Percentiles rank a stretch among this genome's conserved stretches.
phyloP scores from a whole-genome alignment of 2,113 vertebrate species.

The Barbus barbus region DNA sequence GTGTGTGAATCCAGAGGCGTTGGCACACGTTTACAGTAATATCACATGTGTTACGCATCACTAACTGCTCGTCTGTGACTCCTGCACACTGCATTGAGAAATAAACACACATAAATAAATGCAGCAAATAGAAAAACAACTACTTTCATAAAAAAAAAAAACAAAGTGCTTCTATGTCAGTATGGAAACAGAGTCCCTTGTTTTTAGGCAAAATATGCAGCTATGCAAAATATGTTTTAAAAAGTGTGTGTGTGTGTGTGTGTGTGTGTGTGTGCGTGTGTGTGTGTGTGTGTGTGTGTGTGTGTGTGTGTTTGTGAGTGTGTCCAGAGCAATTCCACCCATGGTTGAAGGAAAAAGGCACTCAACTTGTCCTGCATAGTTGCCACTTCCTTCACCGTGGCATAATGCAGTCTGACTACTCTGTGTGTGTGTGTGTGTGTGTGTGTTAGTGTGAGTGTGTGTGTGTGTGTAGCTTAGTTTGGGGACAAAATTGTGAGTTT shows the following conservation, averaged over 20 bases:
- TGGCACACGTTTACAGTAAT: background rate
- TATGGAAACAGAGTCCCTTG: conserved; percentile 48
- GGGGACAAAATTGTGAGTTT: background rate
- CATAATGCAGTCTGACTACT: conserved; percentile 71
- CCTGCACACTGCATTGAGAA: conserved; percentile 15
- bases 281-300: background rate
- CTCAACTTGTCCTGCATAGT: conserved; percentile 77
- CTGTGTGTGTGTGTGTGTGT: conserved; percentile 50
- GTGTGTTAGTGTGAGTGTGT: conserved; percentile 35
- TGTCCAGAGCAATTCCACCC: conserved; percentile 74
- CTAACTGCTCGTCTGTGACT: conserved; percentile 34
- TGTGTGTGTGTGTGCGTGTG: no score
- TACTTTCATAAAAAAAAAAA: conserved; percentile 18
- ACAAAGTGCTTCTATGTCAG: conserved; percentile 60
- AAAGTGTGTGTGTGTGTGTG: conserved; percentile 38
- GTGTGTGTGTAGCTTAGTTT: conserved; percentile 31
- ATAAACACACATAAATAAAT: conserved; percentile 25
- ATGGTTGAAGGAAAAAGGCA: conserved; percentile 82
- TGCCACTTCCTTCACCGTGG: conserved; percentile 65
- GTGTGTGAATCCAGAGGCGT: conserved; percentile 51
- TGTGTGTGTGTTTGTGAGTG: conserved; percentile 51
- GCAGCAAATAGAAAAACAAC: conserved; percentile 43
- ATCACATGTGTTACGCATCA: conserved; percentile 23
- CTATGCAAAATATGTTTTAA: conserved; percentile 11
- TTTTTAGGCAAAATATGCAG: no score